phyloP scores from a whole-genome alignment of 2,113 vertebrate genomes.

The Mohoua ochrocephala region DNA sequence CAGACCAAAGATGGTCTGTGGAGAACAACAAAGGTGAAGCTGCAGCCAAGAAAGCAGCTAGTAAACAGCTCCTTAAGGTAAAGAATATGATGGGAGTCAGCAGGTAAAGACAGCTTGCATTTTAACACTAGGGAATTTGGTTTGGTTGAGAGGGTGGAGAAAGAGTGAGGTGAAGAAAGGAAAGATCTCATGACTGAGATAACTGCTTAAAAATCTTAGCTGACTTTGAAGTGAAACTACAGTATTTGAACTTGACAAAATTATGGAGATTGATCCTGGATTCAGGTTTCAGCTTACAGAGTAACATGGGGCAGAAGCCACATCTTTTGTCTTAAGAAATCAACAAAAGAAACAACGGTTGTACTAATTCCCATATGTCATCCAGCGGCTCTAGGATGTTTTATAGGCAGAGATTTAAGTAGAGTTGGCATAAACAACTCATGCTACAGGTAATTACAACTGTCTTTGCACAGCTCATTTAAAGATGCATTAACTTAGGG shows the following conservation, averaged over 20 bases:
- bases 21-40: neutral
- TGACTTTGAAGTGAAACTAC: neutral
- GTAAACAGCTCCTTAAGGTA: neutral
- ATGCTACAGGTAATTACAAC: neutral
- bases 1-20: neutral
- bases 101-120: neutral
- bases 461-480: neutral
- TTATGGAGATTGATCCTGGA: neutral
- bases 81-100: neutral
- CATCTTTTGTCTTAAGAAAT: neutral
- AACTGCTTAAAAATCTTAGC: neutral
- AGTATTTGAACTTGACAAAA: neutral
- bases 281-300: neutral
- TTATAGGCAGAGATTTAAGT: neutral
- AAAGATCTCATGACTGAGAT: neutral
- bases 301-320: neutral
- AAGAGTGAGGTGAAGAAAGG: neutral
- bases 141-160: neutral
- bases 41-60: neutral
- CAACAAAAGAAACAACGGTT: neutral
- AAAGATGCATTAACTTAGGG: neutral
- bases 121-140: neutral
- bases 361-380: neutral
- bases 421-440: neutral
- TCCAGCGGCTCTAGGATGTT: neutral